Evolutionary conservation across 2,797 vertebrate species (phyloP), one percentile per base, ranked within the genome.

Genomic region (Artibeus jamaicensis): DNA sequence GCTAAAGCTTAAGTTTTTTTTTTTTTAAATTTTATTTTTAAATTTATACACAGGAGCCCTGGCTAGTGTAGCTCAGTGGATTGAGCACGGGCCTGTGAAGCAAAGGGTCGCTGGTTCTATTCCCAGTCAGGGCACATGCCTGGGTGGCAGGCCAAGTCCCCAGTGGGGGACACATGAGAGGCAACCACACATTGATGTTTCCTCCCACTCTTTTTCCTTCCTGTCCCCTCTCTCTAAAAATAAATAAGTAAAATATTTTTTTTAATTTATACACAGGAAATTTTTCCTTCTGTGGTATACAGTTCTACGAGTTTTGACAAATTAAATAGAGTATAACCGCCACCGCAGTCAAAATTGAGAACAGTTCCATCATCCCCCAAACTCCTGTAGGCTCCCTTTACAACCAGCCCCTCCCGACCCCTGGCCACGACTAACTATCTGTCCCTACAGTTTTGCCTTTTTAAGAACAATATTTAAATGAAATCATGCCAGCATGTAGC

Each of bases 1-100:
- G 37, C 44, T 94, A 84, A 90, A 73, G 15, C 10, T 84, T 78
- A 29, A 46, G 29, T 67, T 87, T 24, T 79, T 68, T n/a, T n/a
- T 67, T 87, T 24, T 79, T 88, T 84, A 12, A 86, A 37, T 57
- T 89, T 74, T 76, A 93, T 96, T 97, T 95, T 76, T 71, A 81
- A 93, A 46, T 77, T 65, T 82, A 83, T 11, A 8, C 10, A 86
- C 29, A 42, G 15, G 57, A 89, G n/a, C n/a, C n/a, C n/a, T n/a
- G n/a, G n/a, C n/a, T n/a, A n/a, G n/a, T n/a, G n/a, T n/a, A n/a
- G n/a, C n/a, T n/a, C n/a, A n/a, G n/a, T n/a, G n/a, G n/a, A n/a
- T n/a, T n/a, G n/a, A n/a, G n/a, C n/a, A n/a, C n/a, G n/a, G n/a
- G n/a, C n/a, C n/a, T n/a, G n/a, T n/a, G n/a, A n/a, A n/a, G n/a